Conservation (phyloP, 2,113 vertebrate genomes). For the Microcebus jonahi region DNA sequence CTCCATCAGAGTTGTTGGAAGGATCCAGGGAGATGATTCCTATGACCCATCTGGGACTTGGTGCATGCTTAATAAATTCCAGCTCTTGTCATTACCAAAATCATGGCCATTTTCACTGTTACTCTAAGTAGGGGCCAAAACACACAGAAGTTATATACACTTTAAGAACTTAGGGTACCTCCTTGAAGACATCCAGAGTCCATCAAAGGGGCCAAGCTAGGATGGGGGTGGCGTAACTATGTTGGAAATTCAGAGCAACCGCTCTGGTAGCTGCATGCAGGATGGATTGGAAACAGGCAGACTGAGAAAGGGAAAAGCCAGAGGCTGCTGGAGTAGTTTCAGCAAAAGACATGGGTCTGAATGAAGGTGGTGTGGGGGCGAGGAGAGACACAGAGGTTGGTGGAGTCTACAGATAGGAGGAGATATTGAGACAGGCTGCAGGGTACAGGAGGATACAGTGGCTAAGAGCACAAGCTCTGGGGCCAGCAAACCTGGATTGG, state of each 20-base stretch:
- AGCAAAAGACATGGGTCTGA: background rate
- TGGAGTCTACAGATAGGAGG: background rate
- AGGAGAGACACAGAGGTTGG: background rate
- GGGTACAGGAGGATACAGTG: rapidly evolving
- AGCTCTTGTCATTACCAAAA: background rate
- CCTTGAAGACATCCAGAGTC: background rate
- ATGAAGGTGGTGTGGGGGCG: rapidly evolving
- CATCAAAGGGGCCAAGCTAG: background rate
- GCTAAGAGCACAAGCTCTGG: background rate
- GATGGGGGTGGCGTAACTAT: no score
- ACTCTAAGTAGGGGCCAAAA: background rate
- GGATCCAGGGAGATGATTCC: background rate
- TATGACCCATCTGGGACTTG: rapidly evolving
- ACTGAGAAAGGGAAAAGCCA: background rate
- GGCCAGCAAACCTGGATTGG: background rate
- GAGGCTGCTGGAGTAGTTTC: background rate
- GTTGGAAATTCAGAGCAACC: background rate
- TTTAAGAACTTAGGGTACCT: background rate
- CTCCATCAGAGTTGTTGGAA: background rate
- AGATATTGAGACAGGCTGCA: background rate
- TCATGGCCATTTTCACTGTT: background rate
- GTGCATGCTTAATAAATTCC: background rate
- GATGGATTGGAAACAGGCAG: background rate
- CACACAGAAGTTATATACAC: rapidly evolving
- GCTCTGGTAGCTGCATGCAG: background rate